A percentile compares a stretch with the other conserved stretches of the same genome.
These are phyloP conservation scores for Tangara arthus DNA, from an alignment of 2,797 vertebrate genomes.

Conservation along the genomic window DNA sequence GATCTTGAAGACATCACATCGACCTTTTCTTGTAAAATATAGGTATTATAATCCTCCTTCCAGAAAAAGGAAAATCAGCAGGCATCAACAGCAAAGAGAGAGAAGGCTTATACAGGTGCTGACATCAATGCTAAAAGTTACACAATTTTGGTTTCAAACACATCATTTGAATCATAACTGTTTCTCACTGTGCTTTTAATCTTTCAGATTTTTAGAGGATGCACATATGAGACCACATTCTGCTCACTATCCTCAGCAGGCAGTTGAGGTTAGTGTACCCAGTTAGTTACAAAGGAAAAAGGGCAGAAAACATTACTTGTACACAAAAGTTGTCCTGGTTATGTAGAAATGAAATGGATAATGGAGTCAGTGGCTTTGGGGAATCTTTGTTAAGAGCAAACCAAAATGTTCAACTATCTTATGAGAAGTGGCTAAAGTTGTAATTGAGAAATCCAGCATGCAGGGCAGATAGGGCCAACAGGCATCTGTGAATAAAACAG, in stretches of 20 bases:
- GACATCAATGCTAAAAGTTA: background rate
- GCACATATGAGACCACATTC: background rate
- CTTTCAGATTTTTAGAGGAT: slow-evolving; percentile 35
- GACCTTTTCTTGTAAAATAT: slow-evolving; percentile 38
- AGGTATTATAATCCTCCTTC: slow-evolving; percentile 45
- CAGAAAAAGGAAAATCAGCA: slow-evolving; percentile 1
- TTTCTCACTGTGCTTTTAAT: slow-evolving; percentile 1
- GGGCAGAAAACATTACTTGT: background rate
- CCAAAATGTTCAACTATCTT: background rate
- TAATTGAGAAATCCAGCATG: background rate
- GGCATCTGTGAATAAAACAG: background rate
- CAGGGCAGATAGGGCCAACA: background rate
- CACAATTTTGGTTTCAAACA: background rate
- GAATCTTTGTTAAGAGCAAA: background rate
- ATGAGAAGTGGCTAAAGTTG: background rate
- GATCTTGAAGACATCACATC: slow-evolving; percentile 42
- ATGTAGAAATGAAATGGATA: background rate
- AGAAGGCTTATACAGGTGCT: background rate
- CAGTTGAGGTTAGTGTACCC: slow-evolving; percentile 8
- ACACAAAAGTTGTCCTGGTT: background rate
- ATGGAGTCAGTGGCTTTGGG: background rate
- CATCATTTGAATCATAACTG: background rate
- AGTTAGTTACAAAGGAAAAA: background rate
- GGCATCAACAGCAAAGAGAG: background rate
- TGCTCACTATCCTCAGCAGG: background rate